These are phyloP conservation scores for Pseudopleuronectes americanus DNA, from an alignment of 2,797 vertebrate species.

Conservation along the genomic window DNA sequence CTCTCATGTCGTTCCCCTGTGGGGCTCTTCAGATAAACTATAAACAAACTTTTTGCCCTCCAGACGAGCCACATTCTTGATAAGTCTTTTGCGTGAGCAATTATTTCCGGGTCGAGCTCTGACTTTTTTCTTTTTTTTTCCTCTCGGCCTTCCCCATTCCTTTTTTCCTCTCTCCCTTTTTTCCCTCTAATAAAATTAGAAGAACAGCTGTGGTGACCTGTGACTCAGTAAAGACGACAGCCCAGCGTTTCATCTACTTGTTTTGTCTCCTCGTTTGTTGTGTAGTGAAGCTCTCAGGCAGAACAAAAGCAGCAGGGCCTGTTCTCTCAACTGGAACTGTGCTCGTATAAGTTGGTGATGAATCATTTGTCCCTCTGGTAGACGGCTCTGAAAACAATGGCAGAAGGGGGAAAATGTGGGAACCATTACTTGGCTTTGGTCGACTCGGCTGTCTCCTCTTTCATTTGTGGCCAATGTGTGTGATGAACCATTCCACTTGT, in stretches of 20 bases:
- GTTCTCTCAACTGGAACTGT: conserved; percentile 31
- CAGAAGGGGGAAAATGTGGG: conserved; percentile 44
- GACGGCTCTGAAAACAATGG: conserved; percentile 53
- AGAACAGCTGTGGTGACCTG: conserved; percentile 76
- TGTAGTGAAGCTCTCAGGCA: conserved; percentile 11
- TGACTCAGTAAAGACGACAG: conserved; percentile 41
- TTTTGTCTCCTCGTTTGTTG: conserved; percentile 36
- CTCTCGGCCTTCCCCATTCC: conserved; percentile 33
- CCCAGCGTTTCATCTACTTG: conserved; percentile 30
- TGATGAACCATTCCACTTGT: conserved; percentile 40
- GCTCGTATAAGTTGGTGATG: conserved; percentile 35
- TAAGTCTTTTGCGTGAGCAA: conserved; percentile 74
- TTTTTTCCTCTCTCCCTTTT: conserved; percentile 18
- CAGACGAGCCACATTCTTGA: conserved; percentile 80
- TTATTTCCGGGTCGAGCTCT: conserved; percentile 84
- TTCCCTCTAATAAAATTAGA: conserved; percentile 56
- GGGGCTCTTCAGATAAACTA: conserved; percentile 75
- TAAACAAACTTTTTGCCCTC: conserved; percentile 74
- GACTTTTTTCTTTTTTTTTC: conserved; percentile 47
- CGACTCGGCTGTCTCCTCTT: conserved; percentile 27
- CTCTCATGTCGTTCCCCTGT: conserved; percentile 52
- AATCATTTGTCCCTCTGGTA: conserved; percentile 34
- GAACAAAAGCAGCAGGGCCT: conserved; percentile 50
- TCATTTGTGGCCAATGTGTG: conserved; percentile 35
- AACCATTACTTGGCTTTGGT: conserved; percentile 43